These are phyloP conservation scores for Orgyia antiqua DNA, from an alignment of 2,888 invertebrate species.

Conservation along the genomic window DNA sequence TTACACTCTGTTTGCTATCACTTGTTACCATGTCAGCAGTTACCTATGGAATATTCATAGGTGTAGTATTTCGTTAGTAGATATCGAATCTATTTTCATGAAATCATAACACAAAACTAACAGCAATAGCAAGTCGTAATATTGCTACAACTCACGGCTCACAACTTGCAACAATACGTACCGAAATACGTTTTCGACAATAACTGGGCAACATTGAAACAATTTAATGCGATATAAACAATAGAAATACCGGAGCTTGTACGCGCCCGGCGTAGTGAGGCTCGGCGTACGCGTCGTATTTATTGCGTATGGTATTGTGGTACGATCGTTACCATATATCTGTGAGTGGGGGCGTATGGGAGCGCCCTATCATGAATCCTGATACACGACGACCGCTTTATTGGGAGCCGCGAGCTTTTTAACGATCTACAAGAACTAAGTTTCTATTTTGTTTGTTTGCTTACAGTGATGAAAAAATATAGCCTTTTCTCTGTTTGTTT, in stretches of 20 bases:
- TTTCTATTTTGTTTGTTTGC: constrained; percentile 23
- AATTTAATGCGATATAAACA: constrained; percentile 76
- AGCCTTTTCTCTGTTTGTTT: too few species aligned
- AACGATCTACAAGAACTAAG: constrained; percentile 30
- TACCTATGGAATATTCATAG: too few species aligned
- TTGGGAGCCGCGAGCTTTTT: constrained; percentile 46
- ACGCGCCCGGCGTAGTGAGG: constrained; percentile 42
- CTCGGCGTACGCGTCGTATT: constrained; percentile 67
- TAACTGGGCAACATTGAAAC: constrained; percentile 74
- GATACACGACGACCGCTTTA: constrained; percentile 63
- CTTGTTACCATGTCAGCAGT: too few species aligned
- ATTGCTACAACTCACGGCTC: constrained; percentile 52
- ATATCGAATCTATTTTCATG: constrained; percentile 19
- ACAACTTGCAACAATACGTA: constrained; percentile 63
- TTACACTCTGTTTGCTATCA: too few species aligned
- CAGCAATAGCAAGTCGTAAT: constrained; percentile 32
- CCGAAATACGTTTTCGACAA: constrained; percentile 74
- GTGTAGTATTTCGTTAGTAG: too few species aligned
- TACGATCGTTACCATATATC: constrained; percentile 73
- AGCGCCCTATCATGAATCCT: constrained; percentile 72
- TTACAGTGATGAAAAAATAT: too few species aligned
- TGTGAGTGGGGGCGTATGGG: constrained; percentile 62
- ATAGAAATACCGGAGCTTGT: constrained; percentile 64
- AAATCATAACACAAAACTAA: constrained; percentile 41
- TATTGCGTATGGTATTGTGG: constrained; percentile 75